Conservation (phyloP, 2,888 invertebrate species). For the Argyresthia albistria region DNA sequence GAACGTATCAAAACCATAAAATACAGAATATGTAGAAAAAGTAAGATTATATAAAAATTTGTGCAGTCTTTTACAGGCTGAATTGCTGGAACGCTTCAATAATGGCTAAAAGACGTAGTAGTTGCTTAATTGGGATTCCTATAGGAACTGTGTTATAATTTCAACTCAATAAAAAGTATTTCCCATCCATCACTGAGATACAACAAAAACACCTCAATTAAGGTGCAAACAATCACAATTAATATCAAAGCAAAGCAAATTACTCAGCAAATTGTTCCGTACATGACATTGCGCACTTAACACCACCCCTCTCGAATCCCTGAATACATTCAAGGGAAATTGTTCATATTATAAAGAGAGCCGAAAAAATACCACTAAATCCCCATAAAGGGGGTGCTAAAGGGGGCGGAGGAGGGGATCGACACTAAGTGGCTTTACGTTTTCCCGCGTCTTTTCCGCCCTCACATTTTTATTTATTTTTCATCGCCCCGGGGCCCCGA, state of each 20-base stretch:
- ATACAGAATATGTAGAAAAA: no score
- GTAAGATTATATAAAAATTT: no score
- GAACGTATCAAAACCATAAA: no score
- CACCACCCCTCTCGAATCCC: not conserved
- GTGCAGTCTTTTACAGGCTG: no score
- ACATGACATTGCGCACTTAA: not conserved
- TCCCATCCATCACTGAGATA: no score
- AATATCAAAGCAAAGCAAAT: not conserved
- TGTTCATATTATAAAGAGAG: not conserved
- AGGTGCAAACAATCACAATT: no score
- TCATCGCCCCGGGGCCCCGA: slow-evolving; percentile 57
- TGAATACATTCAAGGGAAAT: slow-evolving; percentile 2
- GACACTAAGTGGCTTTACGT: slow-evolving; percentile 61
- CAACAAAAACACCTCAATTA: no score
- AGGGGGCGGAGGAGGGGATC: slow-evolving; percentile 34
- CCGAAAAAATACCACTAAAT: slow-evolving; percentile 16
- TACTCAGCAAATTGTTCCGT: not conserved
- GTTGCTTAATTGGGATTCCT: no score
- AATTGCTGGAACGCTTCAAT: no score
- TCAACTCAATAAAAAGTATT: no score
- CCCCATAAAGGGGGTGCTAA: slow-evolving; percentile 15
- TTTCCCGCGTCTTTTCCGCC: slow-evolving; percentile 32
- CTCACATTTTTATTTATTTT: slow-evolving; percentile 63
- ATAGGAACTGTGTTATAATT: no score
- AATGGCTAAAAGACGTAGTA: no score